A percentile compares a stretch with the other conserved stretches of the same genome.
Evolutionary conservation across 2,888 invertebrate species (phyloP).

Genomic region (Drosophila paucipuncta): DNA sequence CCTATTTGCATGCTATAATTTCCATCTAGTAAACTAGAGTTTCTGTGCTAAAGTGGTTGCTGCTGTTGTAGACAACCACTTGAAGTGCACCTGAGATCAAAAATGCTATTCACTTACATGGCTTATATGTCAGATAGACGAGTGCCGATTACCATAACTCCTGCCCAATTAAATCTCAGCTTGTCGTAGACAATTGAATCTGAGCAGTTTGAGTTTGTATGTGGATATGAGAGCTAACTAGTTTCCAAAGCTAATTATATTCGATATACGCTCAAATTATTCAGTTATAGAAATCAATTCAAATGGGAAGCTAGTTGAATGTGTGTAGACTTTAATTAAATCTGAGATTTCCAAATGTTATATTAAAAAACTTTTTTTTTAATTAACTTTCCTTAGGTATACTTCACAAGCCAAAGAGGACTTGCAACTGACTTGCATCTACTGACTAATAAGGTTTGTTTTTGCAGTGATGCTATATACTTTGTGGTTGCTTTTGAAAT

Average conservation of each 20-base stretch:
- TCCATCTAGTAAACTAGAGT: slow-evolving; percentile 26
- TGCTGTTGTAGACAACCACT: slow-evolving; percentile 14
- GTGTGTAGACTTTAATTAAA: neutral
- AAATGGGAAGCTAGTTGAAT: neutral
- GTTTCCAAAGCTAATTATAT: too few relatives aligned
- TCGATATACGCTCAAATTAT: neutral
- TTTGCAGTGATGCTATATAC: neutral
- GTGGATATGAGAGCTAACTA: neutral
- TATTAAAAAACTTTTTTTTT: neutral
- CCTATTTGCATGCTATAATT: slow-evolving; percentile 32
- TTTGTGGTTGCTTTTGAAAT: slow-evolving; percentile 34
- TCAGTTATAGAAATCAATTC: neutral
- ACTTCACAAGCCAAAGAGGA: neutral
- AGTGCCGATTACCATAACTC: slow-evolving; percentile 19
- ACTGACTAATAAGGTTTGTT: neutral
- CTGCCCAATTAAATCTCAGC: slow-evolving; percentile 8
- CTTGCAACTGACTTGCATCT: neutral
- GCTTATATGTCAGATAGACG: neutral
- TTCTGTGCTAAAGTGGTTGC: neutral
- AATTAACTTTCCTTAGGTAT: neutral
- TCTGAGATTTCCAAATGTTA: rapidly evolving
- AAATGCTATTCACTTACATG: slow-evolving; percentile 14
- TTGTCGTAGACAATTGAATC: neutral
- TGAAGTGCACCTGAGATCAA: slow-evolving; percentile 14
- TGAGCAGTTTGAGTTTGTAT: neutral